Evolutionary conservation across 2,113 vertebrate species (phyloP), one percentile per base, ranked within the genome.

Genomic region (Otocyon megalotis): DNA sequence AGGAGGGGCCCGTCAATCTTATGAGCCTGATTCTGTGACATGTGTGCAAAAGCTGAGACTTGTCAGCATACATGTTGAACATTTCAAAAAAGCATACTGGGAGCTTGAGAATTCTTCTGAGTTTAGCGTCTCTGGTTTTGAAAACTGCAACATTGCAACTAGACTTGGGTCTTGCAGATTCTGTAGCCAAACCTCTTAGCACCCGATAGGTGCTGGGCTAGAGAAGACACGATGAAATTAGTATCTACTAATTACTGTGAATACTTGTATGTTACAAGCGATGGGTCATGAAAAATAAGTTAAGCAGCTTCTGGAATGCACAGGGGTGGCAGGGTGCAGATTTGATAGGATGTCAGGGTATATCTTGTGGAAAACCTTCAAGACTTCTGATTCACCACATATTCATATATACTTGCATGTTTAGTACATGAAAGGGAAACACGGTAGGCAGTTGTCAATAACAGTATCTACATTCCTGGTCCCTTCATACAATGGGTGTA

Each of bases 1-100:
- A 6, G 28, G 53, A 0, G 6, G 3, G 17, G 17, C 8, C 9
- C 4, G 5, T 53, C 6, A 1, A 62, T 35, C n/a, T 83, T 43
- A 4, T 6, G 28, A 74, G 16, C 50, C 30, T 15, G 8, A 4
- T 2, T 7, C 20, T 8, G 11, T 60, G 79, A 32, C 69, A 12
- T 48, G 19, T 24, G 8, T 56, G 8, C 35, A 56, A 30, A 82
- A 56, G 24, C 2, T 0, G 28, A 13, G 69, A 2, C 65, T 67
- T 32, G 24, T 62, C 60, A 43, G 10, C 20, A 7, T 19, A 15
- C 20, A 10, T 19, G 0, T 24, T 24, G 54, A 74, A 24, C 32
- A 12, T 65, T 8, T 58, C n/a, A 26, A 24, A 2, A 26, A 24
- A 2, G 24, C 13, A 30, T 12, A 3, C 1, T 5, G 3, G 14